A percentile compares a stretch with the other conserved stretches of the same genome.
These are phyloP conservation scores for Cichladusa arquata DNA, from an alignment of 2,113 vertebrate genomes.

Conservation along the genomic window DNA sequence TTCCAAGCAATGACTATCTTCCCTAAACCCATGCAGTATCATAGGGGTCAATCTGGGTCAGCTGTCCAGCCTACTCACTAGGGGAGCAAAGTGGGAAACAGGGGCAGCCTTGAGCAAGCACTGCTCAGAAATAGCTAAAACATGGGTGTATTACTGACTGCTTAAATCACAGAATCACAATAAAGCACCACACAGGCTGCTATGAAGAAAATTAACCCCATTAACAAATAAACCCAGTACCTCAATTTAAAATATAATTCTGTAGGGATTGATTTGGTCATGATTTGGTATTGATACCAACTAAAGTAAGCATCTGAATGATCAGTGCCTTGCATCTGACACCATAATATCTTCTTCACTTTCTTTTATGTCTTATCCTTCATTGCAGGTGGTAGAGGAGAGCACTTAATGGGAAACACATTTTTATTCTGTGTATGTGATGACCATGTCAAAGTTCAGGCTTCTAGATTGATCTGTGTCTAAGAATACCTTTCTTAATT, in stretches of 20 bases:
- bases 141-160: not conserved
- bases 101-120: not conserved
- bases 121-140: not conserved
- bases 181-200: accelerated
- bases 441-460: not conserved
- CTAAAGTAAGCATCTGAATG: not conserved
- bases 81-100: not conserved
- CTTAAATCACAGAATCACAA: not conserved
- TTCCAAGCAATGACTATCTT: not conserved
- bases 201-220: not conserved
- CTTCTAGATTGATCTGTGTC: not conserved
- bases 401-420: not conserved
- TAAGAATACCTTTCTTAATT: not conserved
- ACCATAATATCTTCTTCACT: not conserved
- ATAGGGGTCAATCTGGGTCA: not conserved
- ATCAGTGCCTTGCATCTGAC: not conserved
- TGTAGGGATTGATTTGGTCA: not conserved
- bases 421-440: not conserved
- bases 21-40: not conserved
- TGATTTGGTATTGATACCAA: not conserved
- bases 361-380: not conserved
- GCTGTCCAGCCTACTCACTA: not conserved
- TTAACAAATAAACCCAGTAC: not conserved
- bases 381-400: not conserved
- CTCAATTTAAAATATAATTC: not conserved